phyloP scores from a whole-genome alignment of 2,888 invertebrate species.

The Epinotia brunnichana region DNA sequence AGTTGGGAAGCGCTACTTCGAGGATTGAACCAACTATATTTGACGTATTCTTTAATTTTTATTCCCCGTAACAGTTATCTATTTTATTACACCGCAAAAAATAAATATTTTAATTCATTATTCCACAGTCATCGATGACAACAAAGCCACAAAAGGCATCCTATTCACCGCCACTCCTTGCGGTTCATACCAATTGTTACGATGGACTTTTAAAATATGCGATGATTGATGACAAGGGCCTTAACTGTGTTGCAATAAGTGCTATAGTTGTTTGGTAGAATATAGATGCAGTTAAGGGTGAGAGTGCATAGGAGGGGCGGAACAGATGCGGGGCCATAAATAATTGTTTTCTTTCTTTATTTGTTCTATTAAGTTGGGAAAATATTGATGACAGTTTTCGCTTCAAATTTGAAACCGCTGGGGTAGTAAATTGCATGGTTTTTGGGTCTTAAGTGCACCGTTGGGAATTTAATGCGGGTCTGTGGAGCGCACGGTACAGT shows the following conservation, averaged over 20 bases:
- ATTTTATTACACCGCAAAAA: slow-evolving; percentile 22
- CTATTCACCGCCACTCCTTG: slow-evolving; percentile 19
- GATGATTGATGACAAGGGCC: neutral
- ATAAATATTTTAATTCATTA: slow-evolving; percentile 38
- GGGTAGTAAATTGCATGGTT: slow-evolving; percentile 11
- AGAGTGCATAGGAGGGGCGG: slow-evolving; percentile 71
- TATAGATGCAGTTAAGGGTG: neutral
- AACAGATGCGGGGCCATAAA: slow-evolving; percentile 63
- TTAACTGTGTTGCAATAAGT: neutral
- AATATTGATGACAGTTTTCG: slow-evolving; percentile 36
- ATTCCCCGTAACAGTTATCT: neutral
- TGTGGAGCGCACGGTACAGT: neutral
- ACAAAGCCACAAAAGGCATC: slow-evolving; percentile 36
- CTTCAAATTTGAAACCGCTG: slow-evolving; percentile 37
- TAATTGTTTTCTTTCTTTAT: slow-evolving; percentile 36
- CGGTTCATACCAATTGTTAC: slow-evolving; percentile 33
- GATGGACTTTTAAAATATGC: neutral
- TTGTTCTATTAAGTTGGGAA: slow-evolving; percentile 38
- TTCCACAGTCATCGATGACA: slow-evolving; percentile 25
- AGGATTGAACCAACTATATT: no score
- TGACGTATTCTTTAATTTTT: neutral
- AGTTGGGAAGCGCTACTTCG: no score
- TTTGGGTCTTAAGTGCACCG: neutral
- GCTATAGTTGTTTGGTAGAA: neutral
- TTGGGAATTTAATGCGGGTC: neutral